These are phyloP conservation scores for Neoascia interrupta DNA, from an alignment of 2,888 invertebrate species.

Conservation along the genomic window DNA sequence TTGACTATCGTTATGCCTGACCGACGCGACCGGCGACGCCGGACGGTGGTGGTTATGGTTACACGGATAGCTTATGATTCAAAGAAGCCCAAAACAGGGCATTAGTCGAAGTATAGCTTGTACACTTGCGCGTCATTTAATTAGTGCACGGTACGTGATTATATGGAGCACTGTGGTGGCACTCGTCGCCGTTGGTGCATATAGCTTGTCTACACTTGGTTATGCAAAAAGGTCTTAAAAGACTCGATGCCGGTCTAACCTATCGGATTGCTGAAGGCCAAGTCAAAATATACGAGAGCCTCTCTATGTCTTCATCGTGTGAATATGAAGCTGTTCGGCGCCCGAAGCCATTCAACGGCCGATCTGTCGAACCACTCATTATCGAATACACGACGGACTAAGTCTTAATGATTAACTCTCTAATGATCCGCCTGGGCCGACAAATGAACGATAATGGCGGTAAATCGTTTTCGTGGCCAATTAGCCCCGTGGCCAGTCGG, in stretches of 20 bases:
- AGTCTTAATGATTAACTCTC: slow-evolving; percentile 55
- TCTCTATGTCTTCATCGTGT: slow-evolving; percentile 28
- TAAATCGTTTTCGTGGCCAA: slow-evolving; percentile 65
- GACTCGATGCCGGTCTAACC: not conserved
- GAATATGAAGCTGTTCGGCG: slow-evolving; percentile 49
- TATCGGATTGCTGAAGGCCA: slow-evolving; percentile 30
- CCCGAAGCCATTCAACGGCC: slow-evolving; percentile 46
- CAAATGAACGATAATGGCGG: slow-evolving; percentile 66
- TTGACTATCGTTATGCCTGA: slow-evolving; percentile 40
- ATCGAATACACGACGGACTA: slow-evolving; percentile 11
- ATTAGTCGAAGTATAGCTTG: slow-evolving; percentile 22
- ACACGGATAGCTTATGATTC: slow-evolving; percentile 47
- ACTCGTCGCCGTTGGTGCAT: too few species aligned
- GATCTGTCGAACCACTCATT: slow-evolving; percentile 35
- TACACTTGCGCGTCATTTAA: slow-evolving; percentile 65
- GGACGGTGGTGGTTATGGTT: slow-evolving; percentile 21
- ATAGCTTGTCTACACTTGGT: too few species aligned
- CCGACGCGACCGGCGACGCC: too few species aligned
- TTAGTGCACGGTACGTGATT: slow-evolving; percentile 65
- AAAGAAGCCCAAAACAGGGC: slow-evolving; percentile 61
- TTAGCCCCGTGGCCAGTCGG: slow-evolving; percentile 59
- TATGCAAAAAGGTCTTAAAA: slow-evolving; percentile 35
- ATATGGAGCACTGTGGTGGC: slow-evolving; percentile 43
- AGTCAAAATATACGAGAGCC: slow-evolving; percentile 6
- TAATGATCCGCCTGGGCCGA: slow-evolving; percentile 60